Evolutionary conservation across 1,140 invertebrate genomes (phyloP).

Genomic region (Lutraria rhynchaena): DNA sequence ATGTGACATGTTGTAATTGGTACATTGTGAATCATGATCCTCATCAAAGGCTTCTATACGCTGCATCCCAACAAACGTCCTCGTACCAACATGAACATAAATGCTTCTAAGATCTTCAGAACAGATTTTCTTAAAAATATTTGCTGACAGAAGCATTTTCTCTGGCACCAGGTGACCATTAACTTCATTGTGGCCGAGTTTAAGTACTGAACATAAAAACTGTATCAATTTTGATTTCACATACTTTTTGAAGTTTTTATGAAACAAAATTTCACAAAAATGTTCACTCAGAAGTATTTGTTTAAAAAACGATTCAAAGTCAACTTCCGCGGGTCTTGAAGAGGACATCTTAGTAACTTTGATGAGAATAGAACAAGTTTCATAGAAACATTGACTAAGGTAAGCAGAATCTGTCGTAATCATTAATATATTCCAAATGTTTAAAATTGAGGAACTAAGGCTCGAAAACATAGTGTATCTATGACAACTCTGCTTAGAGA

Average conservation of each 20-base stretch:
- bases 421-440: neutral
- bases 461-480: neutral
- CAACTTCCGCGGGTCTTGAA: too few species aligned
- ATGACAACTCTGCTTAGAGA: neutral
- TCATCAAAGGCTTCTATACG: too few species aligned
- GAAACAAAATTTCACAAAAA: constrained; percentile 4
- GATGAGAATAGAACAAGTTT: neutral
- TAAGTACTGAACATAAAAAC: constrained; percentile 1
- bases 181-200: neutral
- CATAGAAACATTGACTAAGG: neutral
- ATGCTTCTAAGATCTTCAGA: neutral
- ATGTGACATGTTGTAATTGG: neutral
- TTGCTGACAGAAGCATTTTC: neutral
- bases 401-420: neutral
- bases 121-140: neutral
- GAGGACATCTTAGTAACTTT: constrained; percentile 16
- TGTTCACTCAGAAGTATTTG: neutral
- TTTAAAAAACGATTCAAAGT: neutral
- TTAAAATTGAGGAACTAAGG: neutral
- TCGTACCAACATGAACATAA: neutral
- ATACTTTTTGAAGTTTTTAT: neutral
- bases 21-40: neutral
- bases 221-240: constrained; percentile 12
- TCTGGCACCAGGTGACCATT: neutral
- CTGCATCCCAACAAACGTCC: neutral